phyloP scores from a whole-genome alignment of 2,797 vertebrate genomes.

The Buphagus erythrorhynchus region DNA sequence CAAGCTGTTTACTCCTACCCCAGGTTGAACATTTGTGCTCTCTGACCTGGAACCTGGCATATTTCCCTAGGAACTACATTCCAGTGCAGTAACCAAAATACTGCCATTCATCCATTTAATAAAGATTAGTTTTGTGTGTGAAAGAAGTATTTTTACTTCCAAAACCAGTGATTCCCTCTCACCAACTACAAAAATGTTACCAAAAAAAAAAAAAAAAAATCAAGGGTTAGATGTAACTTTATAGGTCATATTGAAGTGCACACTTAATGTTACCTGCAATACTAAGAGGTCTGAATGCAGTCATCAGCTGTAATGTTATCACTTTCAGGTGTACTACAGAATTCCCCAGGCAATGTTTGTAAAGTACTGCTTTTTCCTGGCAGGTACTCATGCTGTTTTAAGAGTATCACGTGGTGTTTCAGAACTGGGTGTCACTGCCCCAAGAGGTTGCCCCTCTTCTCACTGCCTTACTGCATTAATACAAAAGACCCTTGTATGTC shows the following conservation, averaged over 20 bases:
- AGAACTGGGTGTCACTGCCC: background rate
- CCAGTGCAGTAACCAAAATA: background rate
- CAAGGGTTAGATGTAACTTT: background rate
- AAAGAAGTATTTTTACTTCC: background rate
- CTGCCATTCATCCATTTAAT: background rate
- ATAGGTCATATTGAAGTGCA: background rate
- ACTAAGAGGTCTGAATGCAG: background rate
- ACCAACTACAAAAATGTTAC: background rate
- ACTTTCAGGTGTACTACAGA: background rate
- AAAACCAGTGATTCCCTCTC: background rate
- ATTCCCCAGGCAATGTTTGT: background rate
- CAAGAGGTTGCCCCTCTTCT: background rate
- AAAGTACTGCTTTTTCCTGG: background rate
- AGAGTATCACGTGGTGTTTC: background rate
- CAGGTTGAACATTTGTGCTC: background rate
- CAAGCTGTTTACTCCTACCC: background rate
- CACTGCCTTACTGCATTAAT: background rate
- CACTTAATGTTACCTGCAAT: background rate
- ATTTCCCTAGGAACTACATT: background rate
- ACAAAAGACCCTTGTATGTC: background rate
- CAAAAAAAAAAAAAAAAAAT: background rate
- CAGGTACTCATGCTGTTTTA: background rate
- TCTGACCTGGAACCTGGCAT: background rate
- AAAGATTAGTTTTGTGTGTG: background rate
- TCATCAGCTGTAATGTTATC: background rate